Evolutionary conservation across 2,113 vertebrate species (phyloP).

Genomic region (Dolichotis patagonum): DNA sequence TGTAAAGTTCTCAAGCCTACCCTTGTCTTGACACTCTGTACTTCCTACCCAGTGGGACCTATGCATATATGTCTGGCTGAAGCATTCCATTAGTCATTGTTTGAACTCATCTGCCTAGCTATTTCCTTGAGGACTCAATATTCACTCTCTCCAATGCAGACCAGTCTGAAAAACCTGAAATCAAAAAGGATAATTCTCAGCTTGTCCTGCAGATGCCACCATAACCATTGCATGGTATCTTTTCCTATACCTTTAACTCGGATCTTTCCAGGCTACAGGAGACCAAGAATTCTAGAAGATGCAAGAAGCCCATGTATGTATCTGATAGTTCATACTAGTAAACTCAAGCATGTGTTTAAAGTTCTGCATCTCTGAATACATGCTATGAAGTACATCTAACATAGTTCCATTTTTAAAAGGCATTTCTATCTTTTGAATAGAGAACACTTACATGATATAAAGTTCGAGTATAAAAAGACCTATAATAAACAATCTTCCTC

Average conservation of each 20-base stretch:
- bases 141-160: neutral
- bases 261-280: neutral
- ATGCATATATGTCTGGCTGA: neutral
- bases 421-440: neutral
- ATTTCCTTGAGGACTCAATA: neutral
- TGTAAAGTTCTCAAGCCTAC: neutral
- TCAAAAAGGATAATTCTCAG: neutral
- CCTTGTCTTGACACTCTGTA: neutral
- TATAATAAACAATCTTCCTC: neutral
- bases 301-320: neutral
- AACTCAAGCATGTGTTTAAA: neutral
- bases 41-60: neutral
- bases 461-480: neutral
- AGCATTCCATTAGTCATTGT: neutral
- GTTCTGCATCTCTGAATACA: neutral
- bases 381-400: too few relatives aligned
- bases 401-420: neutral
- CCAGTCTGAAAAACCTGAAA: neutral
- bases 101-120: neutral
- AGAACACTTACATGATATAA: neutral
- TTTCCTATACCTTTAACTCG: neutral
- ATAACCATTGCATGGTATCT: neutral
- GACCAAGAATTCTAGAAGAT: neutral
- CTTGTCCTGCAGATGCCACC: neutral
- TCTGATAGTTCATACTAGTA: neutral